Evolutionary conservation across 2,113 vertebrate species (phyloP).

Genomic region (Campylomormyrus numenius): DNA sequence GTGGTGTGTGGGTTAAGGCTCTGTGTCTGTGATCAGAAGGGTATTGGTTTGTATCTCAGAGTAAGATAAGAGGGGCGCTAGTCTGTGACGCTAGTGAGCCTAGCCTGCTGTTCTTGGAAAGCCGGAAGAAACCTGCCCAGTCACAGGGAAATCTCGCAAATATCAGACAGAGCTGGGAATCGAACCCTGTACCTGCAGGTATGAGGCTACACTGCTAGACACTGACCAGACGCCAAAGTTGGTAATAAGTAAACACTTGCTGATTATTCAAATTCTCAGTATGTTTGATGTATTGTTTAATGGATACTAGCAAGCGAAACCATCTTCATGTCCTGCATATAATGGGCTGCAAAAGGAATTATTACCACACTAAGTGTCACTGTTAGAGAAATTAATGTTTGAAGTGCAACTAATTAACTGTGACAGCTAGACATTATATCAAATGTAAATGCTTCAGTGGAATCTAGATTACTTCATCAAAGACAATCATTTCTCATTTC

Average conservation of each 20-base stretch:
- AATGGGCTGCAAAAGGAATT: background rate
- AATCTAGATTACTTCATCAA: slow-evolving; percentile 8
- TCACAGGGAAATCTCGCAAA: background rate
- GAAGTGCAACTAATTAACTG: slow-evolving; percentile 7
- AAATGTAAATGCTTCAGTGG: background rate
- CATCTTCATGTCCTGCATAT: background rate
- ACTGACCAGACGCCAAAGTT: background rate
- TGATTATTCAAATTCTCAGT: background rate
- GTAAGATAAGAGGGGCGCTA: background rate
- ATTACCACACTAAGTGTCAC: background rate
- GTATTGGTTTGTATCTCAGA: background rate
- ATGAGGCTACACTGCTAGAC: background rate
- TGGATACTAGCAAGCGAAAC: background rate
- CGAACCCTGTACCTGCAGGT: background rate
- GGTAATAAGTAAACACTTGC: background rate
- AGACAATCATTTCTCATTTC: background rate
- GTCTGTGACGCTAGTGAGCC: background rate
- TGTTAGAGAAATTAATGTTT: slow-evolving; percentile 10
- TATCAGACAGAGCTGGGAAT: background rate
- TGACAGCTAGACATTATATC: background rate
- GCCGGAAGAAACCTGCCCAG: background rate
- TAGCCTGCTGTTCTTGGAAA: background rate
- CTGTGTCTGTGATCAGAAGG: background rate
- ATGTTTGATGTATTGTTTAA: background rate
- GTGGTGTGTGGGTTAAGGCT: background rate